Base-by-base conservation (phyloP, 2,113 vertebrate genomes). In the Amazona guildingii region DNA sequence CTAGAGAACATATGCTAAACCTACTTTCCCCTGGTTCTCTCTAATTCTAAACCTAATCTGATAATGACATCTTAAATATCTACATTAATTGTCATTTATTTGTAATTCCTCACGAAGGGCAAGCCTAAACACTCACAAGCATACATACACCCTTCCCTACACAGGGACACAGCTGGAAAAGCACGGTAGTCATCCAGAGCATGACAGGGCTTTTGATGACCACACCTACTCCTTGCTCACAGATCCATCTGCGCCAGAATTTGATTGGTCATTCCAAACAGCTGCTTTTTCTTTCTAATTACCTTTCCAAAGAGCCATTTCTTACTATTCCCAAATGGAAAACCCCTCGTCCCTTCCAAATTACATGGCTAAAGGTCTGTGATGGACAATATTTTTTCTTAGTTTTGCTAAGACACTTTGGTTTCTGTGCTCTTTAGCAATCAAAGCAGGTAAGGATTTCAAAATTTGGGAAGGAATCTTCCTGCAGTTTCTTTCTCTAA, bases 231-330 rank as follows among this genome's bases (percentile, higher is more conserved):
- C 63, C 79, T 31, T 37, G 13, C 41, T 74, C n/a, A 76, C 37
- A 49, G 49, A 91, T 41, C 33, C 41, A 69, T 79, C 59, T 63
- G 49, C 43, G 29, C 14, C 52, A 74, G 82, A 83, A 88, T 80
- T 85, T 51, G 46, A 35, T 31, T 33, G 74, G 25, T 39, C 25
- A 43, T 90, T 88, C 59, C 82, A 76, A 62, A 80, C 31, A 90
- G 57, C 70, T 93, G n/a, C 54, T 10, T 80, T 48, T 77, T 66
- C 46, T 77, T 96, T 79, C 54, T 66, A 68, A 49, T 49, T 67
- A 63, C 25, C n/a, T 21, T 86, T 66, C 33, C 68, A 83, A 69
- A 79, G 28, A 83, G 39, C 17, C 52, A n/a, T 75, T 80, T 88
- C 4, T 41, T 94, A 83, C n/a, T 88, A 44, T 43, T 85, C 25